phyloP scores from a whole-genome alignment of 2,797 vertebrate species.

The Dryobates pubescens region DNA sequence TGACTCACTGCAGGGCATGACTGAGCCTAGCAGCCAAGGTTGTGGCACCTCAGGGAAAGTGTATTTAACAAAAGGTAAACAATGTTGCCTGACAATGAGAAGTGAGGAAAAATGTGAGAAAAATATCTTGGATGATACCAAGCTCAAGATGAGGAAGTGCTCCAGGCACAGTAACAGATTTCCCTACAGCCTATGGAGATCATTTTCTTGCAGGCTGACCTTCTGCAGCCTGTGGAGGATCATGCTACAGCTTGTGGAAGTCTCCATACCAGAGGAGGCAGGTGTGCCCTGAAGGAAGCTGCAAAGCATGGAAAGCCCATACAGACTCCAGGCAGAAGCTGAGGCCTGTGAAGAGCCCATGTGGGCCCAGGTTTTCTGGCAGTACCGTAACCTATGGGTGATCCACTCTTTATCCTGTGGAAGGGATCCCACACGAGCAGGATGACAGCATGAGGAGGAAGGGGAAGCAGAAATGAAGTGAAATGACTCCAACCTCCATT shows the following conservation, averaged over 20 bases:
- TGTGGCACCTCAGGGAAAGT: too few relatives aligned
- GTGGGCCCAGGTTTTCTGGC: accelerated
- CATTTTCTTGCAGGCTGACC: too few relatives aligned
- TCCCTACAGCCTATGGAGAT: too few relatives aligned
- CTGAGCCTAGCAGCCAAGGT: too few relatives aligned
- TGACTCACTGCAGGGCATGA: too few relatives aligned
- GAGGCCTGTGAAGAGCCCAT: accelerated
- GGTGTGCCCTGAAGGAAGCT: too few relatives aligned
- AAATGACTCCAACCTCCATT: background rate
- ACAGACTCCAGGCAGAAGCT: background rate
- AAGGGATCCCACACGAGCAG: accelerated
- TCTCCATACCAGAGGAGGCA: too few relatives aligned
- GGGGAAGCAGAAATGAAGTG: background rate
- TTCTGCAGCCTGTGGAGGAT: too few relatives aligned
- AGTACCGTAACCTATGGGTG: accelerated
- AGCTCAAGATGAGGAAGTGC: accelerated
- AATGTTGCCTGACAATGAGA: too few relatives aligned
- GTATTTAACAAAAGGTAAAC: too few relatives aligned
- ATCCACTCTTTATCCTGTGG: background rate
- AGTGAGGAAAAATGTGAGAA: background rate
- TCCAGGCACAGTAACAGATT: background rate
- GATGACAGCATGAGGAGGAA: background rate
- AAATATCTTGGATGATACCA: background rate
- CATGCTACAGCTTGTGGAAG: too few relatives aligned
- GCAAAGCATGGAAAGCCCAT: accelerated